Percentiles rank a stretch among this genome's conserved stretches.
phyloP scores from a whole-genome alignment of 1,140 invertebrate genomes.

The Cyphomyrmex costatus region DNA sequence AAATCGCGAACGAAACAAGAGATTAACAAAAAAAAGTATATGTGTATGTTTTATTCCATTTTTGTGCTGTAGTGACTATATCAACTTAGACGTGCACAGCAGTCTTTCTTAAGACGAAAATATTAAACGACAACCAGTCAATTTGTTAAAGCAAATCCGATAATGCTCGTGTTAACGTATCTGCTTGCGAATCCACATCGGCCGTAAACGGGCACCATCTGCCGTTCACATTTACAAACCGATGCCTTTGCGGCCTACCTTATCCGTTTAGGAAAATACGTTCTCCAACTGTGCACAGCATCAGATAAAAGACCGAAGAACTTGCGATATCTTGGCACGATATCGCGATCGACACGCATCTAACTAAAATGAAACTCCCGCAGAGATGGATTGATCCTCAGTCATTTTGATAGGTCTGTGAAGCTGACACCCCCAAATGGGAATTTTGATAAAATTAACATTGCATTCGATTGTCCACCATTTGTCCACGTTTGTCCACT shows the following conservation, averaged over 20 bases:
- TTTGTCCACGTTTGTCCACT: no score
- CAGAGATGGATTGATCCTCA: not conserved
- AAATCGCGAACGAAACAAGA: no score
- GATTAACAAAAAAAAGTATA: no score
- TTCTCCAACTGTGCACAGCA: not conserved
- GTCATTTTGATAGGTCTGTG: not conserved
- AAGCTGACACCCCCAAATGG: no score
- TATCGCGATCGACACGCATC: constrained; percentile 68
- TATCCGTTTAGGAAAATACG: constrained; percentile 72
- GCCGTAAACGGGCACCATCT: constrained; percentile 77
- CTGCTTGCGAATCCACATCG: constrained; percentile 8
- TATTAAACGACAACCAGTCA: not conserved
- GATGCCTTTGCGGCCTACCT: constrained; percentile 63
- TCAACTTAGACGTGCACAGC: no score
- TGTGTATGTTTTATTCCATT: no score
- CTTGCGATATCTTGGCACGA: constrained; percentile 49
- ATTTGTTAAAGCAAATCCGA: constrained; percentile 21
- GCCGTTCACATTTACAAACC: constrained; percentile 62
- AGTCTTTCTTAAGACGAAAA: not conserved
- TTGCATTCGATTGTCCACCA: no score
- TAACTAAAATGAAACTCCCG: constrained; percentile 11
- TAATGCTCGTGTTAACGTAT: constrained; percentile 26
- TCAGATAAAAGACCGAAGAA: constrained; percentile 60
- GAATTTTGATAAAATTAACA: no score
- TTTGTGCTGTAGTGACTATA: no score